Percentiles rank a stretch among this genome's conserved stretches.
Evolutionary conservation across 2,888 invertebrate species (phyloP).

Genomic region (Drosophila flavopinicola): DNA sequence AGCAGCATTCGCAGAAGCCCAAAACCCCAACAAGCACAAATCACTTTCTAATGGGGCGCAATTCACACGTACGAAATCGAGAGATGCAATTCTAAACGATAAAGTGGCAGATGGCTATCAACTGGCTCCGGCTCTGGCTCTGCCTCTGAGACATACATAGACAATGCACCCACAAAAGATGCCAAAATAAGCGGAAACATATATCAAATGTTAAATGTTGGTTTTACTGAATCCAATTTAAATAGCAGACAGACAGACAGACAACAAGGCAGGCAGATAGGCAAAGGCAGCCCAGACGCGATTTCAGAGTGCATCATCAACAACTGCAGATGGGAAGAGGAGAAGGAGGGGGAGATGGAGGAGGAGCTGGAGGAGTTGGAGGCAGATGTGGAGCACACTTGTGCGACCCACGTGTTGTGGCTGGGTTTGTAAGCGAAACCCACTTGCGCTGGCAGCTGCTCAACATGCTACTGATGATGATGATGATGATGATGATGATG

Average conservation of each 20-base stretch:
- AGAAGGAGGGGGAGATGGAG: neutral
- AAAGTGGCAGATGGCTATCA: neutral
- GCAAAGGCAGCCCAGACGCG: slow-evolving; percentile 7
- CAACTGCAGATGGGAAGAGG: neutral
- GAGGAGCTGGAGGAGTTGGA: slow-evolving; percentile 1
- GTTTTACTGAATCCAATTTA: slow-evolving; percentile 43
- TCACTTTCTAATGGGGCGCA: slow-evolving; percentile 42
- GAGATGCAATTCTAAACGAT: slow-evolving; percentile 22
- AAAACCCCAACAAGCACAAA: too few relatives aligned
- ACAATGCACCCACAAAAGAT: slow-evolving; percentile 10
- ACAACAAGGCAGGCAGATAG: slow-evolving; percentile 5
- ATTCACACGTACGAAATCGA: slow-evolving; percentile 22
- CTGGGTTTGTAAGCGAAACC: slow-evolving; percentile 51
- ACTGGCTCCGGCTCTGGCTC: too few relatives aligned
- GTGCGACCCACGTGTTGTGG: slow-evolving; percentile 46
- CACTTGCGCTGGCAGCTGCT: slow-evolving; percentile 53
- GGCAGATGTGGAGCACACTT: slow-evolving; percentile 46
- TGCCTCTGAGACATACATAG: slow-evolving; percentile 12
- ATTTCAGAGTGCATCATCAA: slow-evolving; percentile 16
- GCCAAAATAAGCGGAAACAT: slow-evolving; percentile 36
- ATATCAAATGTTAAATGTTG: slow-evolving; percentile 51
- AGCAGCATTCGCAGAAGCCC: neutral
- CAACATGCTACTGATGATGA: slow-evolving; percentile 21
- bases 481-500: slow-evolving; percentile 20
- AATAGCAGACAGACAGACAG: slow-evolving; percentile 31